Conservation (phyloP, 1,140 invertebrate species). For the Zaprionus kolodkinae region DNA sequence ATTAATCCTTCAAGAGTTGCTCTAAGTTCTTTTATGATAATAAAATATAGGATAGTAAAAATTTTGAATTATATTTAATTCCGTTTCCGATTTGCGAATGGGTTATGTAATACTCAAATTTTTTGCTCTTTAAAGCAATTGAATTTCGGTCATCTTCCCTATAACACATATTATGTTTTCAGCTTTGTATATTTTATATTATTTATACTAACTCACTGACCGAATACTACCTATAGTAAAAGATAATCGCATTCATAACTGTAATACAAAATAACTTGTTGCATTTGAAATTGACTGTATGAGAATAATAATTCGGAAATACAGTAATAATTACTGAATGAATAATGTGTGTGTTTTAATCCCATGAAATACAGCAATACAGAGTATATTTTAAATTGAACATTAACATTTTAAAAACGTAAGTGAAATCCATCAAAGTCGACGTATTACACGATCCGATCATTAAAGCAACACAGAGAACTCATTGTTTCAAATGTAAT, state of each 20-base stretch:
- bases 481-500: conserved; percentile 5
- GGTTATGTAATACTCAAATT: too few species aligned
- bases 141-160: too few species aligned
- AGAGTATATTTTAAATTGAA: neutral
- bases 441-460: neutral
- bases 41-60: too few species aligned
- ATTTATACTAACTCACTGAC: neutral
- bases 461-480: neutral
- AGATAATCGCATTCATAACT: neutral
- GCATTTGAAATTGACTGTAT: neutral
- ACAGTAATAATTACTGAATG: neutral
- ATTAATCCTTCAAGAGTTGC: too few species aligned
- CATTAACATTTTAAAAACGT: neutral
- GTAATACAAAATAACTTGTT: neutral
- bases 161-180: too few species aligned
- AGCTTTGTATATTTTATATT: neutral
- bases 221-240: neutral
- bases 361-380: neutral
- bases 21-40: too few species aligned
- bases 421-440: conserved; percentile 4
- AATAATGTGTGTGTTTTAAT: neutral
- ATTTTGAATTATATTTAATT: too few species aligned
- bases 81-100: too few species aligned
- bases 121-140: too few species aligned
- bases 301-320: neutral